Base-by-base conservation (phyloP, 2,888 invertebrate species). In the Craniophora ligustri region DNA sequence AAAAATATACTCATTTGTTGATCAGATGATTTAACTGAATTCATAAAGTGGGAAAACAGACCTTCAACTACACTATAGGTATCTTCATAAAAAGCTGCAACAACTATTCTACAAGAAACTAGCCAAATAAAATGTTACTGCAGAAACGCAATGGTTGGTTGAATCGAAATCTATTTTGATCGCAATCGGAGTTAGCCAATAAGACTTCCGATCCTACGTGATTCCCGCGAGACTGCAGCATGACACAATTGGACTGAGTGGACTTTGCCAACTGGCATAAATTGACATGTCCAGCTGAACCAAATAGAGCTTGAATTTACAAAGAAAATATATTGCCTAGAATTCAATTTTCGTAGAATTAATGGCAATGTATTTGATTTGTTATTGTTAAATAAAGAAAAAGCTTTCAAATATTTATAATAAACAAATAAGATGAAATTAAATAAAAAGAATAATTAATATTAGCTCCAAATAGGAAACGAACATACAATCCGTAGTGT, bases 161-260 rank as follows among this genome's bases (percentile, higher is more conserved):
- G 40, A 26, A 41, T 7, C 28, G 6, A 21, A 46, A 47, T 53
- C 26, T 54, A 67, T 47, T 67, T 61, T 53, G 26, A 40, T 44
- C 10, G 26, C 54, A 32, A 67, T 47, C 28, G 23, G 14, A 18
- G 14, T 31, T 5, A 46, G 34, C 34, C 26, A 62, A 35, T 67
- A 62, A 61, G 38, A 42, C 32, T 62, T 23, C n/a, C 30, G 11
- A 67, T 44, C 31, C 30, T 31, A 44, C 55, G 28, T 23, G 35
- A 44, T 35, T 62, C 67, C 68, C 63, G 13, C 32, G 66, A 47
- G 48, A 47, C 51, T 16, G 47, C 16, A 11, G 3, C 35, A 35
- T 48, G 32, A 41, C 53, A 69, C 32, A 53, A 56, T 63, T 66
- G 39, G 23, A 51, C 36, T 11, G 5, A 39, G 23, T 14, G 35